Evolutionary conservation across 92 coral and sea anemone genomes (phyloP).

Genomic region (Micromussa lordhowensis): DNA sequence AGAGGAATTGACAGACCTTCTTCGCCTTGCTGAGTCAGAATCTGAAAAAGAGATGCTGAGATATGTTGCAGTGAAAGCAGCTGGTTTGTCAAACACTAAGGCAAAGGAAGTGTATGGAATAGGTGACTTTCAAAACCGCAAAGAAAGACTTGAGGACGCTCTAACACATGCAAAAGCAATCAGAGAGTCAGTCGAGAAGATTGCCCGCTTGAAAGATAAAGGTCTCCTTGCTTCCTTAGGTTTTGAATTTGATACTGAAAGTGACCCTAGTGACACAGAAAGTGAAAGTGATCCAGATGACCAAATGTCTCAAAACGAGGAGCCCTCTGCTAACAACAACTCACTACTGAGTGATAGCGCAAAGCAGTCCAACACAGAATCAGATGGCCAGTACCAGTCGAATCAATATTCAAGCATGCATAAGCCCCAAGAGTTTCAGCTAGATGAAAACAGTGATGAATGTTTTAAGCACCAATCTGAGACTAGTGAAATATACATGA

Average conservation of each 20-base stretch:
- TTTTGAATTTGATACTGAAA: no score
- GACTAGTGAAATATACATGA: no score
- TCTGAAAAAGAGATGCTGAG: constrained; percentile 56
- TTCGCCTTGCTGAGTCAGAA: constrained; percentile 68
- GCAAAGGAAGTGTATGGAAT: constrained; percentile 59
- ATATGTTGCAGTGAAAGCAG: constrained; percentile 65
- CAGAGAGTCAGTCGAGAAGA: constrained; percentile 59
- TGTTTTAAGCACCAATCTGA: no score
- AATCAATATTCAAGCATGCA: neutral
- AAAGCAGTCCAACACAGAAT: neutral
- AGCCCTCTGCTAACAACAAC: no score
- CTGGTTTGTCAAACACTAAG: constrained; percentile 52
- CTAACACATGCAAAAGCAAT: constrained; percentile 48
- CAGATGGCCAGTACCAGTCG: constrained; percentile 1
- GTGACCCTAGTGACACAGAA: no score
- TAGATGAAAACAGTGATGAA: no score
- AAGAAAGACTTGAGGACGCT: constrained; percentile 47
- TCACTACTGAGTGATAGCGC: constrained; percentile 24
- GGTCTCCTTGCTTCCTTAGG: no score
- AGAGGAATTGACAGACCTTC: constrained; percentile 43
- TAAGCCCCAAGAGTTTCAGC: neutral
- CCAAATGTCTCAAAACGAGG: no score
- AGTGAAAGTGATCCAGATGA: no score
- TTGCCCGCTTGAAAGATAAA: constrained; percentile 5
- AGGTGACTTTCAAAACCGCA: constrained; percentile 29